Base-by-base conservation (phyloP, 2,797 vertebrate species). In the Chelidonichthys spinosus region DNA sequence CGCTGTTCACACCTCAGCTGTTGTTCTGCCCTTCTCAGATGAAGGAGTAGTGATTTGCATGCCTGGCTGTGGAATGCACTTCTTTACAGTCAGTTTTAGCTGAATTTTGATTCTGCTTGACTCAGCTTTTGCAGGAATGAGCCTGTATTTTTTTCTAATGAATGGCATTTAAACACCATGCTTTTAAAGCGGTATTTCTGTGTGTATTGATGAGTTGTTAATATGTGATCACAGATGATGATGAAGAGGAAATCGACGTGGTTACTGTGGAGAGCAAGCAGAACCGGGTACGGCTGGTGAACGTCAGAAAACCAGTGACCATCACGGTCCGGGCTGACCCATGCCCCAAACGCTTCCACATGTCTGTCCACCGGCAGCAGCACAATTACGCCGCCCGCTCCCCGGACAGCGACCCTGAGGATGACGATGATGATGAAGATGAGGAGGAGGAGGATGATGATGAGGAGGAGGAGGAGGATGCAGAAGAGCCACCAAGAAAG, bases 351-450 rank as follows among this genome's bases (percentile, higher is more conserved):
- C 96, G 93, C 64, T 99, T 99, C 92, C 98, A 99, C 83, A 95
- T 97, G 85, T 97, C 97, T 0, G 96, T 99, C 68, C 98, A 98
- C 86, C 96, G 96, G 80, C 97, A 98, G 81, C 98, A 99, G 79
- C 98, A 99, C 93, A 98, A 99, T 93, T 99, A 99, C 0, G 98
- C 97, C 0, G 98, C 98, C 11, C 96, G 96, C 15, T 97, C 96
- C 0, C 96, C 97, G 0, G 98, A 98, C 11, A 94, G 90, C 25
- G 94, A 87, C 32, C 94, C 72, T 0, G 94, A 92, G 13, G 46
- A 0, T 0, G 88, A 91, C 0, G 67, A 84, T 0, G 89, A 91
- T 0, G 58, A 60, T 0, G 58, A 60, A 0, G 79, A 89, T 0
- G 87, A 86, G 0, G 83, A 89, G 0, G 89, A 89, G 0, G 91